Base-by-base conservation (phyloP, 2,888 invertebrate genomes). In the Cheilosia vulpina region DNA sequence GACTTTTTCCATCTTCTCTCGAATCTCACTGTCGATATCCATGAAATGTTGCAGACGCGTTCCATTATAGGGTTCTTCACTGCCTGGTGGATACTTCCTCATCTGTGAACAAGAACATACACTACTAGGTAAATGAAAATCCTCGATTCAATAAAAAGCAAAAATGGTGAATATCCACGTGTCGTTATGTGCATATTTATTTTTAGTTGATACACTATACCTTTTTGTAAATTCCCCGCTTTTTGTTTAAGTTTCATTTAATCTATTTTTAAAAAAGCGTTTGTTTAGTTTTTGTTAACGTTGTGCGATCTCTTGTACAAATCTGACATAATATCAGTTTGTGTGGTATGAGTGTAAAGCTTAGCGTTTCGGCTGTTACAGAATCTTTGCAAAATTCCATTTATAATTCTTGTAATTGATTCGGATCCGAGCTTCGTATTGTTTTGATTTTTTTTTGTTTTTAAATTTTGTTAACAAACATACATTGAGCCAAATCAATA, bases 51-150 rank as follows among this genome's bases (percentile, higher is more conserved):
- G 91, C 58, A 94, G 89, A 72, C 93, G 91, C 52, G 92, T 91
- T 55, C 93, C 93, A 87, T 94, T 93, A 88, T 92, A 94, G 2
- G 94, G 93, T 52, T 92, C 91, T 66, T 94, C 94, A 87, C 94
- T 94, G 88, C 95, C 95, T 17, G 95, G 95, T 31, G 95, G 95
- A 91, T 94, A 94, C 88, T 94, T 93, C 88, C 95, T 93, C 94
- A 95, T 95, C 95, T 95, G 93, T 88, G 93, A 87, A 87, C 38
- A 87, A 78, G 83, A 81, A 73, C 19, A 77, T 19, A 13, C 38
- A 38, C 38, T 38, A 38, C 84, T 71, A 71, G 78, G 87, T 62
- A 65, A 73, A 52, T 24, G 66, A 47, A 50, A 21, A 0, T 50
- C 50, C 17, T 72, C 55, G 45, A 72, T 52, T 60, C 13, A 52